Evolutionary conservation across 1,140 invertebrate genomes (phyloP), one percentile per base, ranked within the genome.

Genomic region (Scylla paramamosain): DNA sequence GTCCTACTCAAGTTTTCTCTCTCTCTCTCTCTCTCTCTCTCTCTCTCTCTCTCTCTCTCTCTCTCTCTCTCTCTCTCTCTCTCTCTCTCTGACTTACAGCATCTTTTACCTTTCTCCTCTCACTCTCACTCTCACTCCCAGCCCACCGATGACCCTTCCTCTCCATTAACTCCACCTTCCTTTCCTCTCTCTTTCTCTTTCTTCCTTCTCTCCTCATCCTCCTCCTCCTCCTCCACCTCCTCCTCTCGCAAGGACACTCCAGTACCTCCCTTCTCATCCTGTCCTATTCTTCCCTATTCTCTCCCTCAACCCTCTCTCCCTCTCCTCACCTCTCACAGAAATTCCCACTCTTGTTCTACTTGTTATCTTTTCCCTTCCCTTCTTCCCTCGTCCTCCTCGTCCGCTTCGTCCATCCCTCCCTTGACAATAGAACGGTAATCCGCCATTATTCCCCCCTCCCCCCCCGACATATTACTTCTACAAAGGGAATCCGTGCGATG

Each of bases 371-470:
- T 67, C 29, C 52, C 25, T 28, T 48, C 46, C 48, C 90, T 31
- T 12, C 14, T 29, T 59, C 25, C 25, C 48, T 48, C 28, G 4
- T 28, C 20, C 31, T 28, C 32, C 39, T 32, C 82, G 28, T 39
- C 46, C 92, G 28, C 82, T n/a, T 29, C 92, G 10, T 82, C 82
- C 45, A 3, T 31, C 48, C 3, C 45, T 0, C 39, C n/a, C 46
- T 83, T 84, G 67, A 86, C 92, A 93, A 93, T 93, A 86, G 84
- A 39, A n/a, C 82, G 83, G 59, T 93, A 93, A 93, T 93, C 92
- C 92, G 1, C 84, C 52, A 86, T 86, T 93, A 82, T 86, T 29
- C 45, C 39, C 39, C 32, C n/a, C 16, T 48, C 32, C n/a, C 16
- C 93, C 8, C 12, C 31, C 46, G 48, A 67, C 90, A 67, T 67